phyloP scores from a whole-genome alignment of 2,113 vertebrate species.

The Calonectris borealis region DNA sequence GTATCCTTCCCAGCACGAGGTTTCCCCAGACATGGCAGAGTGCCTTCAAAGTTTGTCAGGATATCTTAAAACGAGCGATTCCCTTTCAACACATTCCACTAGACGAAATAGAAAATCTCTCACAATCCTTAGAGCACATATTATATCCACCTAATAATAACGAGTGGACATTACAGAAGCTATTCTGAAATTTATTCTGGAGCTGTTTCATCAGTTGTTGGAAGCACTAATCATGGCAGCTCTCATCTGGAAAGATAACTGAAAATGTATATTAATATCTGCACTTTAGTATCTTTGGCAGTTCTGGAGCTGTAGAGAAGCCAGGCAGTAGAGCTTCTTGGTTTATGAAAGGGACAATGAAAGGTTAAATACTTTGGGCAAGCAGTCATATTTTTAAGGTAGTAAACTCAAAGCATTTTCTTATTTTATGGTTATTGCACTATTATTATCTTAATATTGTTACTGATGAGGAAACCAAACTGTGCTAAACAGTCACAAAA shows the following conservation, averaged over 20 bases:
- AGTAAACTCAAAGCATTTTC: neutral
- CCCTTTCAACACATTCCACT: neutral
- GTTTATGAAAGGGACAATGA: neutral
- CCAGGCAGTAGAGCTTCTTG: neutral
- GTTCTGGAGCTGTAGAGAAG: neutral
- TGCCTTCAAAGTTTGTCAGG: neutral
- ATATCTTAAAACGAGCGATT: neutral
- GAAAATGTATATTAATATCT: neutral
- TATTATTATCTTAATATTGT: constrained; percentile 58
- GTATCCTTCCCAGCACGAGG: neutral
- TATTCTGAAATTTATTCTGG: neutral
- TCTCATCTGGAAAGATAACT: neutral
- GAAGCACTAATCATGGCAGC: neutral
- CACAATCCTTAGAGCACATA: neutral
- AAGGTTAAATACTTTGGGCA: neutral
- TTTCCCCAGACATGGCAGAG: neutral
- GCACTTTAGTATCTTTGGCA: neutral
- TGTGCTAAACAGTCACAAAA: constrained; percentile 62
- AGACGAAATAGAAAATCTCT: neutral
- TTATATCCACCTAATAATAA: neutral
- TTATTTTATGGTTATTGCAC: constrained; percentile 19
- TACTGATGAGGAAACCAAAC: constrained; percentile 66
- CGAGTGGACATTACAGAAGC: neutral
- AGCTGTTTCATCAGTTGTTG: neutral
- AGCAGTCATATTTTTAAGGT: neutral